phyloP scores from a whole-genome alignment of 2,888 invertebrate species.

The Aricia artaxerxes region DNA sequence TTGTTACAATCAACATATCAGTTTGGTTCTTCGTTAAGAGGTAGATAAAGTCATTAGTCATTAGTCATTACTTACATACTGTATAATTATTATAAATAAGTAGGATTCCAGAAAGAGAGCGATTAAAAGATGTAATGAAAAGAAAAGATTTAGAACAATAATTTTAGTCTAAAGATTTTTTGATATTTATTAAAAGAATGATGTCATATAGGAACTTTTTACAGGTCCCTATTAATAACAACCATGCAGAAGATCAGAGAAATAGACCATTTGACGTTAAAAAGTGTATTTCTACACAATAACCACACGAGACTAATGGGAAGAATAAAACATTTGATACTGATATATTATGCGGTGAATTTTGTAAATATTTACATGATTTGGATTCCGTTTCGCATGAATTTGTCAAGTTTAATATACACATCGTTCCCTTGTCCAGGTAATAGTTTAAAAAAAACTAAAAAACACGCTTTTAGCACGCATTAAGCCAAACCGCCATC shows the following conservation, averaged over 20 bases:
- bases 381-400: conserved; percentile 5
- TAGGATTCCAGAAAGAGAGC: no score
- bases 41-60: not conserved
- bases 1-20: not conserved
- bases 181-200: no score
- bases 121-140: no score
- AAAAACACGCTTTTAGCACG: no score
- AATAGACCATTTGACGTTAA: not conserved
- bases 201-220: not conserved
- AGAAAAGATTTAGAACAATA: no score
- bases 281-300: not conserved
- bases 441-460: not conserved
- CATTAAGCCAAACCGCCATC: no score
- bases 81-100: no score
- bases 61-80: no score
- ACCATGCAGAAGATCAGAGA: not conserved
- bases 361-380: not conserved
- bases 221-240: conserved; percentile 12
- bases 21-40: conserved; percentile 15
- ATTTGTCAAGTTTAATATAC: conserved; percentile 3
- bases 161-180: no score
- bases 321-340: conserved; percentile 1
- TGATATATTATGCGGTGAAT: conserved; percentile 5
- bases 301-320: not conserved
- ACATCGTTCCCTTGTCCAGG: conserved; percentile 8